Evolutionary conservation across 2,888 invertebrate genomes (phyloP).

Genomic region (Heteromyza rotundicornis): DNA sequence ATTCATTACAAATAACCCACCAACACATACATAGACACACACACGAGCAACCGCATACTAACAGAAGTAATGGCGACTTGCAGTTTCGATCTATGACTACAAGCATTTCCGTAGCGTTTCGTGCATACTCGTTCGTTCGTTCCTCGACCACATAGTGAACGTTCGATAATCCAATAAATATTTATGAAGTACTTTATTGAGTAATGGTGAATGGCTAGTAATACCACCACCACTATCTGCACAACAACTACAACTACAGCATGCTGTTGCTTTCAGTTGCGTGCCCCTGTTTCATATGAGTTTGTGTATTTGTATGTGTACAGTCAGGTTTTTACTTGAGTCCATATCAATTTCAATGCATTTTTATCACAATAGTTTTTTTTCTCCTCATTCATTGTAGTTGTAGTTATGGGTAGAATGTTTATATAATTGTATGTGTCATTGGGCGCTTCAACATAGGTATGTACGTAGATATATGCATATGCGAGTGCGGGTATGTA

Average conservation of each 20-base stretch:
- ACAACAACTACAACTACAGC: conserved; percentile 21
- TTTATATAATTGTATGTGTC: no score
- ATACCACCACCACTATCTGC: conserved; percentile 30
- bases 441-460: no score
- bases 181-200: conserved; percentile 55
- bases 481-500: no score
- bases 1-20: no score
- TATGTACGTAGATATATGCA: no score
- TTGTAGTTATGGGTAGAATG: no score
- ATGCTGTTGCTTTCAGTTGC: not conserved
- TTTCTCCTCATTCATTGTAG: no score
- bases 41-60: not conserved
- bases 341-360: no score
- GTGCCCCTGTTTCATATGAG: not conserved
- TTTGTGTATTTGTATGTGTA: not conserved
- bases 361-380: no score
- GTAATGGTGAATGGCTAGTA: conserved; percentile 55
- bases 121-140: not conserved
- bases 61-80: not conserved
- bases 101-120: not conserved
- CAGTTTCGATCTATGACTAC: not conserved
- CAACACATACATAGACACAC: not conserved
- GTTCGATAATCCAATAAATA: conserved; percentile 54
- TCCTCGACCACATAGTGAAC: conserved; percentile 23
- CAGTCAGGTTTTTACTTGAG: not conserved